Evolutionary conservation across 2,113 vertebrate genomes (phyloP).

Genomic region (Barbus barbus): DNA sequence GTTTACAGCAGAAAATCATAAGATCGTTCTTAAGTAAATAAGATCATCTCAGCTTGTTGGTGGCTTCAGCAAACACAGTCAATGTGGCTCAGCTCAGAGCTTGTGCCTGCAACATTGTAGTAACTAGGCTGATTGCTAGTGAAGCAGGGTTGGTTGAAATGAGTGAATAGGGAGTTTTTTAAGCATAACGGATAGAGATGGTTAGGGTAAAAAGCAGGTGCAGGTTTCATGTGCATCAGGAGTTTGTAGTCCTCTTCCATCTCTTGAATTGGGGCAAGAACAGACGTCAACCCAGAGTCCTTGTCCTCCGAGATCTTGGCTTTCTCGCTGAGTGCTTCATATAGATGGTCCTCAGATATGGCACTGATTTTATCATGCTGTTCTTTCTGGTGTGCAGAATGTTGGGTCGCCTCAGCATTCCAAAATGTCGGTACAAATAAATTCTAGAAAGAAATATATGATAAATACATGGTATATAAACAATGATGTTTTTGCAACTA

Average conservation of each 20-base stretch:
- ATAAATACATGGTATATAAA: not conserved
- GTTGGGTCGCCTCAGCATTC: not conserved
- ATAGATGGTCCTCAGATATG: constrained; percentile 1
- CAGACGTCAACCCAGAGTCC: not conserved
- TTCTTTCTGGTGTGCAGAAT: constrained; percentile 1
- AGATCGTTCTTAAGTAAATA: not conserved
- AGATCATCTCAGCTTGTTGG: not conserved
- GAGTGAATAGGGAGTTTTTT: not conserved
- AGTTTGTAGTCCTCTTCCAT: constrained; percentile 20
- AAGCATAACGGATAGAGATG: constrained; percentile 15
- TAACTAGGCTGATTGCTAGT: not conserved
- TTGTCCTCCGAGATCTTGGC: not conserved
- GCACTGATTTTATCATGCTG: constrained; percentile 28
- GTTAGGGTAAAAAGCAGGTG: constrained; percentile 12
- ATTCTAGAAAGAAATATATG: not conserved
- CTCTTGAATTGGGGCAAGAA: not conserved
- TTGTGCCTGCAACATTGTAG: not conserved
- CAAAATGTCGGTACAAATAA: not conserved
- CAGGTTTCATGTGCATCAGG: not conserved
- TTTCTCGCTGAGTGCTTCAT: not conserved
- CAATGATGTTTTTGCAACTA: no score
- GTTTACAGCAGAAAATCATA: no score
- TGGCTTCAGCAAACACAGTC: not conserved
- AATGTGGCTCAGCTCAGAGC: not conserved
- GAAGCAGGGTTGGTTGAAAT: not conserved